Evolutionary conservation across 23 tunicate species (phyloP).

Genomic region (Trididemnum miniatum): DNA sequence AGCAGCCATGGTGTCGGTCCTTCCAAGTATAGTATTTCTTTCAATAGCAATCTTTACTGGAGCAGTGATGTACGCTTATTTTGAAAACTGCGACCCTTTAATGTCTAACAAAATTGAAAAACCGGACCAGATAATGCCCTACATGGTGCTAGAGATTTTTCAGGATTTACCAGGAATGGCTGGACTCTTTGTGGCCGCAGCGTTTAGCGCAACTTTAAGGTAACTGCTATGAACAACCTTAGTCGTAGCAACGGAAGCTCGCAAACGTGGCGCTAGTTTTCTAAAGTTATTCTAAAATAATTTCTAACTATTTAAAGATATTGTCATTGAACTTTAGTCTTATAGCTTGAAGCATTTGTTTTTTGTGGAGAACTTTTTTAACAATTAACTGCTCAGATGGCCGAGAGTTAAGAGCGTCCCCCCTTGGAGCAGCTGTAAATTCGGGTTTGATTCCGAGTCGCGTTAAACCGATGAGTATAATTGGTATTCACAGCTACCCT

Average conservation of each 20-base stretch:
- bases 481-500: too few relatives aligned
- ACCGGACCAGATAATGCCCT: constrained; percentile 42
- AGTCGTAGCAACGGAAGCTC: too few relatives aligned
- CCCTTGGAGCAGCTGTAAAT: too few relatives aligned
- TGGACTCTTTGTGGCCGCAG: constrained; percentile 42
- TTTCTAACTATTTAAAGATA: too few relatives aligned
- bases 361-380: too few relatives aligned
- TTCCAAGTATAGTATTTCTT: neutral
- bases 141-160: constrained; percentile 39
- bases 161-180: constrained; percentile 48
- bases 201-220: constrained; percentile 50
- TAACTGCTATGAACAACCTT: neutral
- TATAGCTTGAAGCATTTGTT: neutral
- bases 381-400: too few relatives aligned
- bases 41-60: constrained; percentile 16
- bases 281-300: too few relatives aligned
- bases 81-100: constrained; percentile 42
- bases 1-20: constrained; percentile 12
- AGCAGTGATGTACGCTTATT: constrained; percentile 36
- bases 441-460: too few relatives aligned
- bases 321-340: neutral
- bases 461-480: too few relatives aligned
- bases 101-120: constrained; percentile 9
- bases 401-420: too few relatives aligned
- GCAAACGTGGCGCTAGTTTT: too few relatives aligned